phyloP scores from a whole-genome alignment of 2,113 vertebrate genomes.

The Pristiophorus japonicus region DNA sequence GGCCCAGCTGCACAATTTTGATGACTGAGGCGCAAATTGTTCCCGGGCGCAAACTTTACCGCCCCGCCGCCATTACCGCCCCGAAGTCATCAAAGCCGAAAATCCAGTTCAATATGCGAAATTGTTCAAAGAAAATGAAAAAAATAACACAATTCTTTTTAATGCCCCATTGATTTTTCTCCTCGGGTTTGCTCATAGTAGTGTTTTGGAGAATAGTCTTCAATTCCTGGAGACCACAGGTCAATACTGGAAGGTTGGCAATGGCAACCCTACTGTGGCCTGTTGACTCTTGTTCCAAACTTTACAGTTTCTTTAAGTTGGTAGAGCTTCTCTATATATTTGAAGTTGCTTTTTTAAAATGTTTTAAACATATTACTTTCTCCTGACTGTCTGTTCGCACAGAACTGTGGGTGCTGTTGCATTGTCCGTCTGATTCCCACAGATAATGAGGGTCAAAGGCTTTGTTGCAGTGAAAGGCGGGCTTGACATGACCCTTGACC shows the following conservation, averaged over 20 bases:
- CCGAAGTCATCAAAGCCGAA: too few species aligned
- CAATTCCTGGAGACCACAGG: background rate
- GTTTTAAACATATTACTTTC: background rate
- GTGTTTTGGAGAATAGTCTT: background rate
- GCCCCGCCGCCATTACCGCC: too few species aligned
- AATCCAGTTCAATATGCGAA: too few species aligned
- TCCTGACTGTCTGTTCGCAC: background rate
- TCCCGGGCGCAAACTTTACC: too few species aligned
- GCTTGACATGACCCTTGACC: slow-evolving; percentile 25
- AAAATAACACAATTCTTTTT: background rate
- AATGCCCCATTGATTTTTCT: background rate
- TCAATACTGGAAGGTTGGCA: background rate
- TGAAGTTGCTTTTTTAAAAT: background rate
- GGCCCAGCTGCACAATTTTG: too few species aligned
- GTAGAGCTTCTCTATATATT: background rate
- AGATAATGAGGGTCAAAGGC: slow-evolving; percentile 35
- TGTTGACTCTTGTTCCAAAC: background rate
- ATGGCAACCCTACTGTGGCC: too few species aligned
- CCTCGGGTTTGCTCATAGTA: background rate
- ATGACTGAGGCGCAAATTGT: too few species aligned
- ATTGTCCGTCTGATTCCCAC: background rate
- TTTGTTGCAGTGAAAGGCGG: slow-evolving; percentile 16
- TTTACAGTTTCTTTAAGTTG: background rate
- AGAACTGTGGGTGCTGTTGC: background rate
- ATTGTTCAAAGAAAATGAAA: background rate